A percentile compares a stretch with the other conserved stretches of the same genome.
These are phyloP conservation scores for Apus apus DNA, from an alignment of 2,113 vertebrate species.

Conservation along the genomic window DNA sequence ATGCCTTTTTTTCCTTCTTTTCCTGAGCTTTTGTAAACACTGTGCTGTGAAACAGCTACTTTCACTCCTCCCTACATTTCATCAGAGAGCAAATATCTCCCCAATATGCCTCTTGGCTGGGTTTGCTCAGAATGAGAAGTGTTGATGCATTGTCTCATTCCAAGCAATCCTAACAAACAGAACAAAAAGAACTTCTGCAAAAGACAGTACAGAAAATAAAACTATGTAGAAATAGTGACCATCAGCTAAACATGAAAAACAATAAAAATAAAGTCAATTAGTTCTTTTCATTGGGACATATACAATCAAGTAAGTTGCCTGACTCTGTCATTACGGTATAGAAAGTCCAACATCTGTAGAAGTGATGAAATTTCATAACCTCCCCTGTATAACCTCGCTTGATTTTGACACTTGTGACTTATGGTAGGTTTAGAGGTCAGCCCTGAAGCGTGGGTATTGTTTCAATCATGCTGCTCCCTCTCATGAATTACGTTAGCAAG, in stretches of 20 bases:
- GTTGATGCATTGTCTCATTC: not conserved
- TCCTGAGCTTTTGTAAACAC: not conserved
- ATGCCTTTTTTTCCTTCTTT: not conserved
- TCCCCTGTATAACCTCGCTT: conserved; percentile 42
- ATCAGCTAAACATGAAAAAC: not conserved
- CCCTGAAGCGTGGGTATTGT: conserved; percentile 63
- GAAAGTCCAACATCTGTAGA: conserved; percentile 55
- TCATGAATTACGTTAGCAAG: conserved; percentile 57
- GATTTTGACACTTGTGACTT: conserved; percentile 68
- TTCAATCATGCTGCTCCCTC: conserved; percentile 54
- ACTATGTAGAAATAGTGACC: not conserved
- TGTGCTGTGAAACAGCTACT: not conserved
- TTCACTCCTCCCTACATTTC: not conserved
- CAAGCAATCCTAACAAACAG: not conserved
- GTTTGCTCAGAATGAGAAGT: not conserved
- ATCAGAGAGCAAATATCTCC: not conserved
- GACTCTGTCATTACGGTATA: not conserved
- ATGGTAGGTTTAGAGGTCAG: conserved; percentile 64
- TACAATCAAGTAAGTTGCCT: not conserved
- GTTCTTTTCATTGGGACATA: not conserved
- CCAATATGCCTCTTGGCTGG: not conserved
- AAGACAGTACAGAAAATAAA: not conserved
- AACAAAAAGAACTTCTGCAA: not conserved
- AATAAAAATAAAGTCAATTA: not conserved
- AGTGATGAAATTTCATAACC: conserved; percentile 67